phyloP scores from a whole-genome alignment of 2,888 invertebrate genomes.

The Rotaria magnacalcarata region DNA sequence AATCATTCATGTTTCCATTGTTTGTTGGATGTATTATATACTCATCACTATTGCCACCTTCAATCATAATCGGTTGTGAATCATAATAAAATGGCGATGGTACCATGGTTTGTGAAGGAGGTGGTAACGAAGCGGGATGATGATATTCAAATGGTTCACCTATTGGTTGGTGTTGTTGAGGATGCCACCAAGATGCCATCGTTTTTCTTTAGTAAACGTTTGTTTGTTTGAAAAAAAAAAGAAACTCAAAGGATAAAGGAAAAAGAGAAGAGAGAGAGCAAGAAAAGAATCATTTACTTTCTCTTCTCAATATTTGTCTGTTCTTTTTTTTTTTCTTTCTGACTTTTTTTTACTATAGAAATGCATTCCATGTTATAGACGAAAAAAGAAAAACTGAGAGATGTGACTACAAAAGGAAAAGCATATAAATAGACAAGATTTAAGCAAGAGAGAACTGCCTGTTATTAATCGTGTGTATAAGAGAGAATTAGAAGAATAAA shows the following conservation, averaged over 20 bases:
- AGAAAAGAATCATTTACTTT: conserved; percentile 23
- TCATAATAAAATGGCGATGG: background rate
- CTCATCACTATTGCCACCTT: background rate
- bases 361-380: too few species aligned
- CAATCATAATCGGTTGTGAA: background rate
- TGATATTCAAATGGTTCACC: conserved; percentile 9
- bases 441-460: too few species aligned
- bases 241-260: background rate
- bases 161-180: background rate
- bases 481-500: too few species aligned
- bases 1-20: background rate
- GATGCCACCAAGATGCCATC: conserved; percentile 9
- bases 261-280: background rate
- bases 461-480: too few species aligned
- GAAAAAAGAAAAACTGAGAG: too few species aligned
- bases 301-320: background rate
- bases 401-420: too few species aligned
- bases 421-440: too few species aligned
- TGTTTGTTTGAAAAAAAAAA: conserved; percentile 20
- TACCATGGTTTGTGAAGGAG: background rate
- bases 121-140: background rate
- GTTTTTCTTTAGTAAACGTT: conserved; percentile 22
- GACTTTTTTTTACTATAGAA: too few species aligned
- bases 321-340: background rate
- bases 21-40: background rate